phyloP scores from a whole-genome alignment of 2,888 invertebrate genomes.

The Campopleginae sp. region DNA sequence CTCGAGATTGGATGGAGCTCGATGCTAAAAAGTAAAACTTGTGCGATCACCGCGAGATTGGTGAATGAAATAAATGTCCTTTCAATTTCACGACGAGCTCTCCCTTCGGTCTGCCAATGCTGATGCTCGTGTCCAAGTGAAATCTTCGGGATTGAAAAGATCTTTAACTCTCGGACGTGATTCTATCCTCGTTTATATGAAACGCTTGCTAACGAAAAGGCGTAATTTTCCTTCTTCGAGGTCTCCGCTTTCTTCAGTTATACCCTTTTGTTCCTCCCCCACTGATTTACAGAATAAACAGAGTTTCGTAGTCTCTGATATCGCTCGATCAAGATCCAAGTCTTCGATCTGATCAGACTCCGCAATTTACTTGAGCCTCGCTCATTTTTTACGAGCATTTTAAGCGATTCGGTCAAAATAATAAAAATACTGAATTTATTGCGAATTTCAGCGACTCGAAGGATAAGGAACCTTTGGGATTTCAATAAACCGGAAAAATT shows the following conservation, averaged over 20 bases:
- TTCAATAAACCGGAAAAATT: too few relatives aligned
- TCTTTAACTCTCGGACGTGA: conserved; percentile 43
- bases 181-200: background rate
- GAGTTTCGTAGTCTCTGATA: conserved; percentile 11
- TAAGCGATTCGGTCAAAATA: background rate
- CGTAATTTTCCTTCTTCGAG: background rate
- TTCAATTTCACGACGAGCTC: conserved; percentile 34
- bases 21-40: conserved; percentile 26
- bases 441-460: too few relatives aligned
- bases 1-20: conserved; percentile 21
- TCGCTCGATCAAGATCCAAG: conserved; percentile 49
- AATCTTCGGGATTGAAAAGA: conserved; percentile 46
- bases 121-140: conserved; percentile 38
- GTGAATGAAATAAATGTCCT: conserved; percentile 39
- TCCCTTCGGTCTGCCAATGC: conserved; percentile 3
- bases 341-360: conserved; percentile 7
- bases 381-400: background rate
- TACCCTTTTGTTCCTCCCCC: background rate
- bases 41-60: conserved; percentile 25
- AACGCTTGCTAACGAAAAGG: conserved; percentile 7
- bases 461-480: too few relatives aligned
- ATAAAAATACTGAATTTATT: background rate
- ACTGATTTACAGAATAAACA: background rate
- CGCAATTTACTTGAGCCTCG: conserved; percentile 4
- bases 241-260: background rate